Evolutionary conservation across 2,888 invertebrate genomes (phyloP).

Genomic region (Drosophila melanosoma): DNA sequence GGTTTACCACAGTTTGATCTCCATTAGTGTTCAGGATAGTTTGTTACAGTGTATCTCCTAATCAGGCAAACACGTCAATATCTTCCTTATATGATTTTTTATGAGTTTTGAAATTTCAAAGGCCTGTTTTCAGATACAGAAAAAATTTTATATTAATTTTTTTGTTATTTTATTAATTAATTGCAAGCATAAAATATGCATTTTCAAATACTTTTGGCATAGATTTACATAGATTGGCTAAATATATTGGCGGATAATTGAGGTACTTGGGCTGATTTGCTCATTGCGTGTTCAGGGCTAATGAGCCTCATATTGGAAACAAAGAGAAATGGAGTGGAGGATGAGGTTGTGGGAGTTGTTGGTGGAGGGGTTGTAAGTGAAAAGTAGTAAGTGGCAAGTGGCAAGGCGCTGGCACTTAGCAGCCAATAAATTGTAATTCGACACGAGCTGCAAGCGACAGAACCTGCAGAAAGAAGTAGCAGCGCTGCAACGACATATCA

Average conservation of each 20-base stretch:
- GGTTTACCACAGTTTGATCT: no score
- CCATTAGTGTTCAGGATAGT: no score
- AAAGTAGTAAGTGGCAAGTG: constrained; percentile 58
- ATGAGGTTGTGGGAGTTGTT: background rate
- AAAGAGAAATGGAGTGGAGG: background rate
- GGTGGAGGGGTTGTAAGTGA: constrained; percentile 22
- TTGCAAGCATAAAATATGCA: background rate
- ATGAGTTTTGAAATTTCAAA: background rate
- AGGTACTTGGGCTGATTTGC: constrained; percentile 5
- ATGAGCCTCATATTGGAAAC: constrained; percentile 31
- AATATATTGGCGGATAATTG: constrained; percentile 1
- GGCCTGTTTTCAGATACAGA: background rate
- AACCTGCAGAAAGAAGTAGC: constrained; percentile 7
- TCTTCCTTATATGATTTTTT: no score
- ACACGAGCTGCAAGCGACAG: constrained; percentile 59
- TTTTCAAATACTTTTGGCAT: background rate
- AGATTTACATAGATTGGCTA: constrained; percentile 1
- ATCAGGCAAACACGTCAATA: no score
- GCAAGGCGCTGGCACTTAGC: constrained; percentile 69
- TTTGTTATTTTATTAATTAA: no score
- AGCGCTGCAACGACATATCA: constrained; percentile 25
- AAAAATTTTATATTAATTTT: no score
- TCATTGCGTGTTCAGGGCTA: constrained; percentile 24
- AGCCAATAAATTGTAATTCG: constrained; percentile 82
- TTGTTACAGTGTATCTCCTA: no score